Percentiles rank a stretch among this genome's conserved stretches.
Conservation (phyloP, 1,140 invertebrate species). For the Micrasema minimum region DNA sequence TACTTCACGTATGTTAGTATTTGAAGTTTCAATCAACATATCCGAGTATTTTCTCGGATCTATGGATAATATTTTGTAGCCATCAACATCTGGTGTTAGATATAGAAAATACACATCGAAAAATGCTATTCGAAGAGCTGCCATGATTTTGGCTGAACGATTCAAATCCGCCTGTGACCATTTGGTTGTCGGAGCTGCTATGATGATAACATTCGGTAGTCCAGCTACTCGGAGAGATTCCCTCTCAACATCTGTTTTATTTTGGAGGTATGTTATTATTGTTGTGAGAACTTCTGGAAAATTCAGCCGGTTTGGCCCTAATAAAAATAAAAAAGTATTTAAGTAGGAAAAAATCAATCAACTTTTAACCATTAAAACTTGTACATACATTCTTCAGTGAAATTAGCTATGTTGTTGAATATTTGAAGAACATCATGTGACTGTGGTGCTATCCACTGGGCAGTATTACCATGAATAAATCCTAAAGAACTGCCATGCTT, state of each 20-base stretch:
- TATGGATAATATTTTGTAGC: constrained; percentile 49
- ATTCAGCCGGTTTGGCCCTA: constrained; percentile 64
- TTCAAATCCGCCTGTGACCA: constrained; percentile 59
- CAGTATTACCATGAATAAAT: constrained; percentile 69
- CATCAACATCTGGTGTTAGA: constrained; percentile 56
- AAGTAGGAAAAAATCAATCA: not conserved
- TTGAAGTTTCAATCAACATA: constrained; percentile 55
- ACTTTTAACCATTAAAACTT: not conserved
- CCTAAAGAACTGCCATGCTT: constrained; percentile 67
- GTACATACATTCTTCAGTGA: constrained; percentile 58
- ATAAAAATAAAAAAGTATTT: constrained; percentile 32
- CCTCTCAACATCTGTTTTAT: constrained; percentile 57
- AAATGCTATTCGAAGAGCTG: constrained; percentile 57
- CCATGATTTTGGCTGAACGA: constrained; percentile 58
- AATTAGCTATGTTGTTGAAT: constrained; percentile 59
- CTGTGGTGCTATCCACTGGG: constrained; percentile 66
- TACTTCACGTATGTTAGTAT: constrained; percentile 56
- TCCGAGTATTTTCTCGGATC: constrained; percentile 44
- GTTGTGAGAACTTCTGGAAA: constrained; percentile 60
- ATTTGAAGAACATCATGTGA: constrained; percentile 58
- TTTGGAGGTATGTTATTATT: constrained; percentile 57
- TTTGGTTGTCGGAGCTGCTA: constrained; percentile 60
- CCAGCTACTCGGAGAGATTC: constrained; percentile 56
- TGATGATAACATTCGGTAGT: constrained; percentile 59
- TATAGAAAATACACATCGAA: constrained; percentile 64